phyloP scores from a whole-genome alignment of 1,140 invertebrate genomes.

The Drosophila ananassae region DNA sequence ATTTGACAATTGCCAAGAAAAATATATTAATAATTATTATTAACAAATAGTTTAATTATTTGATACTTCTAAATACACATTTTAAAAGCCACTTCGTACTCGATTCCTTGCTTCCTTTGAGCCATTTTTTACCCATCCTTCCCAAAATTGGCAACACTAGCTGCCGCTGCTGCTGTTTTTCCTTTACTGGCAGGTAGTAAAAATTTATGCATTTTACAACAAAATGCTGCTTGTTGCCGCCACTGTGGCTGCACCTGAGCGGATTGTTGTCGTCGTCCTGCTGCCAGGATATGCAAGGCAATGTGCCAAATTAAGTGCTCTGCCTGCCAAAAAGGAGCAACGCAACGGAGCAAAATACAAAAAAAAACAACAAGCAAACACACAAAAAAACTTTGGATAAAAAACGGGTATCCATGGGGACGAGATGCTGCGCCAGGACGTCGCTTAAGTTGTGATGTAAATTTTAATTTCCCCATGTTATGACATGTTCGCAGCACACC shows the following conservation, averaged over 20 bases:
- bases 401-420: slow-evolving; percentile 18
- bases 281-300: slow-evolving; percentile 61
- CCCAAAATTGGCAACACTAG: slow-evolving; percentile 11
- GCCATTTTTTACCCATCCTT: not conserved
- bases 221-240: slow-evolving; percentile 64
- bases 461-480: slow-evolving; percentile 79
- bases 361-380: not conserved
- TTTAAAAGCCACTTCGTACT: too few species aligned
- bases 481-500: slow-evolving; percentile 63
- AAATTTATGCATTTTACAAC: slow-evolving; percentile 70
- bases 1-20: too few species aligned
- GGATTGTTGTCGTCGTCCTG: slow-evolving; percentile 51
- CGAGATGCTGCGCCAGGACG: slow-evolving; percentile 31
- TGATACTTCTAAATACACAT: too few species aligned
- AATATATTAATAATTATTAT: too few species aligned
- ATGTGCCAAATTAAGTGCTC: slow-evolving; percentile 79
- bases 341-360: not conserved
- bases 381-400: not conserved
- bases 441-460: slow-evolving; percentile 79
- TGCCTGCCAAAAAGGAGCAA: slow-evolving; percentile 41
- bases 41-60: too few species aligned
- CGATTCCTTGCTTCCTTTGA: not conserved
- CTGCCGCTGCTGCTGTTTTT: not conserved
- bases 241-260: slow-evolving; percentile 69
- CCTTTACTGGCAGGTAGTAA: slow-evolving; percentile 45